phyloP scores from a whole-genome alignment of 2,797 vertebrate genomes.

The Tokudaia tokunoshimensis region DNA sequence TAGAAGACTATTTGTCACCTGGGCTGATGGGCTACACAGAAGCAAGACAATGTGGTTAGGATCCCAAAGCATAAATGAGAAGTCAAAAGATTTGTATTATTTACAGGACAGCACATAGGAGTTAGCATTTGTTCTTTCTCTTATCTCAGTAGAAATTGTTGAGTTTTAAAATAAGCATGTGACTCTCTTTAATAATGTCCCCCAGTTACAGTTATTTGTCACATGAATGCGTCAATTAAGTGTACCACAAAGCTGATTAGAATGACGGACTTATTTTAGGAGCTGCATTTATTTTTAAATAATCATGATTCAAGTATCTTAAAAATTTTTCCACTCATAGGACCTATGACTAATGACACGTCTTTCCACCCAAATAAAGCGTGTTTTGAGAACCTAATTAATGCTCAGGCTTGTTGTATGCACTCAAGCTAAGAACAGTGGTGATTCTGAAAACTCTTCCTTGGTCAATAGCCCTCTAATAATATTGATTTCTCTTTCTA shows the following conservation, averaged over 20 bases:
- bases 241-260: slow-evolving; percentile 87
- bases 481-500: slow-evolving; percentile 78
- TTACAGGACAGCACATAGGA: slow-evolving; percentile 81
- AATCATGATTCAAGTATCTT: slow-evolving; percentile 82
- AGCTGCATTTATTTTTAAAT: slow-evolving; percentile 88
- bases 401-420: slow-evolving; percentile 65
- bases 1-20: slow-evolving; percentile 98
- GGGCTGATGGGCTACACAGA: slow-evolving; percentile 93
- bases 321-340: slow-evolving; percentile 72
- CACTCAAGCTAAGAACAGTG: slow-evolving; percentile 63
- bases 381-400: slow-evolving; percentile 77
- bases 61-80: slow-evolving; percentile 88
- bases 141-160: slow-evolving; percentile 79
- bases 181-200: slow-evolving; percentile 60
- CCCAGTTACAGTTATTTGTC: slow-evolving; percentile 76
- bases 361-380: slow-evolving; percentile 79
- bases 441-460: slow-evolving; percentile 74
- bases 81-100: slow-evolving; percentile 86
- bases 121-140: slow-evolving; percentile 76
- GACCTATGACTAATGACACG: slow-evolving; percentile 76
- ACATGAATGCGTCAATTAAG: slow-evolving; percentile 87
- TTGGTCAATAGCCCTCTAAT: slow-evolving; percentile 71
- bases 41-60: slow-evolving; percentile 93
- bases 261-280: slow-evolving; percentile 84
- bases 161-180: slow-evolving; percentile 78